Conservation (phyloP, 2,888 invertebrate species). For the Aphodius granarius region DNA sequence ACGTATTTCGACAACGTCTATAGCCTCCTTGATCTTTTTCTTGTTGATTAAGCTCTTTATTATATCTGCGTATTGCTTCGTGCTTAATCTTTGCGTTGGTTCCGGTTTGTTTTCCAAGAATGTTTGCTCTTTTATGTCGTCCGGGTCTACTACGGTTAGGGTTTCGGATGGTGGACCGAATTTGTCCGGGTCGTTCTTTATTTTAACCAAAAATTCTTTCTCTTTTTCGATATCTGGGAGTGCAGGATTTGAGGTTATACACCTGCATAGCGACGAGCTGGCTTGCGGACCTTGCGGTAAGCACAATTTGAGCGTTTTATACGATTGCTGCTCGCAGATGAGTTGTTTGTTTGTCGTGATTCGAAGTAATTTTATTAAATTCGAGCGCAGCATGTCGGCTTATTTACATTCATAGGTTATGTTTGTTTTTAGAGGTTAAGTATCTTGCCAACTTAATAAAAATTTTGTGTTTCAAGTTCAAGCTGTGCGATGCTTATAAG, state of each 20-base stretch:
- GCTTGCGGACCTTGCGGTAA: not conserved
- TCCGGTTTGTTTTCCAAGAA: slow-evolving; percentile 58
- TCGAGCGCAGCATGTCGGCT: slow-evolving; percentile 13
- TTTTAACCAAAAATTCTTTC: slow-evolving; percentile 44
- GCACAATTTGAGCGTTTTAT: not conserved
- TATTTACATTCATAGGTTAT: slow-evolving; percentile 3
- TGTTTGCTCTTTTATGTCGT: slow-evolving; percentile 64
- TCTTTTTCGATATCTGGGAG: slow-evolving; percentile 33
- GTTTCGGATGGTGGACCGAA: slow-evolving; percentile 58
- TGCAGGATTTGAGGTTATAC: slow-evolving; percentile 12
- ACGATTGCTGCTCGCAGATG: not conserved
- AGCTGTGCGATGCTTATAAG: no score
- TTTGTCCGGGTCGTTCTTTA: slow-evolving; percentile 59
- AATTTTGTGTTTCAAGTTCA: not conserved
- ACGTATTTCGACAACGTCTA: slow-evolving; percentile 74
- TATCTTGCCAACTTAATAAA: not conserved
- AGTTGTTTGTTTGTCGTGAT: not conserved
- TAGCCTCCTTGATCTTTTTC: slow-evolving; percentile 73
- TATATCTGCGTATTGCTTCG: slow-evolving; percentile 68
- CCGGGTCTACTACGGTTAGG: slow-evolving; percentile 53
- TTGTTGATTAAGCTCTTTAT: slow-evolving; percentile 69
- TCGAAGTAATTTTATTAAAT: slow-evolving; percentile 14
- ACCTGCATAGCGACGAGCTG: not conserved
- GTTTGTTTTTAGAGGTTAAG: not conserved
- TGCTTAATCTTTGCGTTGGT: slow-evolving; percentile 58